phyloP scores from a whole-genome alignment of 2,113 vertebrate species.

The Lycaon pictus region DNA sequence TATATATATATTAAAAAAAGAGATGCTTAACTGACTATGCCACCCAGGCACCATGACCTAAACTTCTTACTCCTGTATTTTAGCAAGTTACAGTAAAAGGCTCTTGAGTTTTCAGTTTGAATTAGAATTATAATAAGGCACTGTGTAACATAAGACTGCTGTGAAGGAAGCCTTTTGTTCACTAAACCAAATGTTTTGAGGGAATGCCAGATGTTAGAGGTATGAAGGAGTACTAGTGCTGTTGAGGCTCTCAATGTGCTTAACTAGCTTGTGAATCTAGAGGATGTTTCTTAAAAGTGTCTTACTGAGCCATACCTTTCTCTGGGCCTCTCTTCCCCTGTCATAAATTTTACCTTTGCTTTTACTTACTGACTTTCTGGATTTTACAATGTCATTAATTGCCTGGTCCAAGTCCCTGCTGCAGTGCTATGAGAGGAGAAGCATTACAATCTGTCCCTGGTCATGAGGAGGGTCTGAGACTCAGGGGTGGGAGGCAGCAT shows the following conservation, averaged over 20 bases:
- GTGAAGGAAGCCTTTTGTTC: background rate
- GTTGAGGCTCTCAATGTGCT: background rate
- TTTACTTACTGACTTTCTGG: background rate
- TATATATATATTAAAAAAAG: background rate
- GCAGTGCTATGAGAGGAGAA: conserved; percentile 9
- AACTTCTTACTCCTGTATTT: background rate
- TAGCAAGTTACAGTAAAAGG: background rate
- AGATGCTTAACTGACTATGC: background rate
- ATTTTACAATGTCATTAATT: conserved; percentile 44
- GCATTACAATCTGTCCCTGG: background rate
- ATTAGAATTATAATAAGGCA: background rate
- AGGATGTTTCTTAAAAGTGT: background rate
- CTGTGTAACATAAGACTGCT: background rate
- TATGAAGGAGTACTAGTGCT: background rate
- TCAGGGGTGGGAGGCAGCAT: background rate
- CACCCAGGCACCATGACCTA: background rate
- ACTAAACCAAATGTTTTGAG: background rate
- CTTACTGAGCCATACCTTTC: background rate
- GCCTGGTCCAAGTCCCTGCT: background rate
- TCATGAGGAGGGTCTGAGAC: background rate
- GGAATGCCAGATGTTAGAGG: background rate
- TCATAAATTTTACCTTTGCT: conserved; percentile 37
- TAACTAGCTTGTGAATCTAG: background rate
- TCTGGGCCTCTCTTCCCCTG: background rate
- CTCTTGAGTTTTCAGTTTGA: conserved; percentile 7